Evolutionary conservation across 53 echinoderm and acorn worm species (phyloP).

Genomic region (Henricia sp.): DNA sequence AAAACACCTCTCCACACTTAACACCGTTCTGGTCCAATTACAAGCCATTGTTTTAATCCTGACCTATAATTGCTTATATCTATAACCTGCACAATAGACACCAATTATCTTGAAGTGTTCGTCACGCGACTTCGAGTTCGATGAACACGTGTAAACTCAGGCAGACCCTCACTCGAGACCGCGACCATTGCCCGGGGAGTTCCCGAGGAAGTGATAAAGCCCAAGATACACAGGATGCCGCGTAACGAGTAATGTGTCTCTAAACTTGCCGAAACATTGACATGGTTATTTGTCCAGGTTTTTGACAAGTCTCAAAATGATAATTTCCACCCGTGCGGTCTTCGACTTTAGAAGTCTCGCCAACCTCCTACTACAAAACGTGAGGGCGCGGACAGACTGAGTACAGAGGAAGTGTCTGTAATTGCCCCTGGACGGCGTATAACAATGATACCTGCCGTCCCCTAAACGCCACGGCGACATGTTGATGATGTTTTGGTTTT

Average conservation of each 20-base stretch:
- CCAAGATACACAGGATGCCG: slow-evolving; percentile 59
- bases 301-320: slow-evolving; percentile 45
- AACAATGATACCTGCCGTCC: too few relatives aligned
- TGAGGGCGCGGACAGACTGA: too few relatives aligned
- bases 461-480: too few relatives aligned
- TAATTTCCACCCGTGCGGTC: slow-evolving; percentile 42
- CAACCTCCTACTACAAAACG: too few relatives aligned
- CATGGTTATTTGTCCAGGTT: slow-evolving; percentile 46
- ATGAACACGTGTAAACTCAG: slow-evolving; percentile 33
- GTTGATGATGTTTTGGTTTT: too few relatives aligned
- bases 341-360: too few relatives aligned
- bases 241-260: slow-evolving; percentile 47
- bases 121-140: slow-evolving; percentile 28
- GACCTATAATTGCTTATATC: background rate
- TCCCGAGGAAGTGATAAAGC: slow-evolving; percentile 51
- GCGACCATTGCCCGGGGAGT: slow-evolving; percentile 15
- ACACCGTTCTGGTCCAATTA: too few relatives aligned
- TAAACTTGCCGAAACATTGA: slow-evolving; percentile 49
- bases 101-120: slow-evolving; percentile 24
- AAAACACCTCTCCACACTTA: too few relatives aligned
- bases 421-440: too few relatives aligned
- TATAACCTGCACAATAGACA: slow-evolving; percentile 14
- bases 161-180: background rate
- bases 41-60: slow-evolving; percentile 2
- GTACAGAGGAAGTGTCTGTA: too few relatives aligned